phyloP scores from a whole-genome alignment of 2,888 invertebrate genomes.

The Eristalis pertinax region DNA sequence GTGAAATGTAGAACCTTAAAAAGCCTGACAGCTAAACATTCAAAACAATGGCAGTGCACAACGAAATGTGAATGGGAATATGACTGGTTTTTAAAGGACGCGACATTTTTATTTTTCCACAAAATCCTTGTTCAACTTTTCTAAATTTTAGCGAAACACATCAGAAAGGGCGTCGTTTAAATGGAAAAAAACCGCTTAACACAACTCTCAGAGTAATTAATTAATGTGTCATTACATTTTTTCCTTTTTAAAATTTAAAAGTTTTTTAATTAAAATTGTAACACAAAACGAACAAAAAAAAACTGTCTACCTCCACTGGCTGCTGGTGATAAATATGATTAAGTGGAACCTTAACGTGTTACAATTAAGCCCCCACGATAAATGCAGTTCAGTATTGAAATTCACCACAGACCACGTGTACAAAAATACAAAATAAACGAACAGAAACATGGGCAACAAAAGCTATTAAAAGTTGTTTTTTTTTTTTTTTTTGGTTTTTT shows the following conservation, averaged over 20 bases:
- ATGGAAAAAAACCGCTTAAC: not conserved
- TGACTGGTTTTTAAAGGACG: too few relatives aligned
- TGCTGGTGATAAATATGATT: slow-evolving; percentile 8
- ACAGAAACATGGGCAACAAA: not conserved
- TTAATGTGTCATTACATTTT: not conserved
- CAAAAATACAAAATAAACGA: not conserved
- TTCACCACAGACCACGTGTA: not conserved
- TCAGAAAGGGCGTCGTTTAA: not conserved
- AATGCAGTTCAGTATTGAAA: not conserved
- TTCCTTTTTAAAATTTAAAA: not conserved
- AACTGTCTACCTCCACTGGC: not conserved
- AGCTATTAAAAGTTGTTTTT: not conserved
- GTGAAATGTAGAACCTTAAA: too few relatives aligned
- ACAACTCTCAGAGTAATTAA: not conserved
- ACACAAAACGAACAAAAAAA: slow-evolving; percentile 3
- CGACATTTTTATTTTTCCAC: too few relatives aligned
- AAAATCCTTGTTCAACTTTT: too few relatives aligned
- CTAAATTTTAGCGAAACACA: not conserved
- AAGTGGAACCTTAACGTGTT: not conserved
- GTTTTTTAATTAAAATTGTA: slow-evolving; percentile 17
- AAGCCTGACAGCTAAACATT: too few relatives aligned
- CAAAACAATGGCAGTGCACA: too few relatives aligned
- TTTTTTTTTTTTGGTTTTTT: not conserved
- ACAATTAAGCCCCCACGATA: not conserved
- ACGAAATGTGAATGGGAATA: too few relatives aligned